Base-by-base conservation (phyloP, 2,888 invertebrate genomes). In the Steinernema scapterisci region DNA sequence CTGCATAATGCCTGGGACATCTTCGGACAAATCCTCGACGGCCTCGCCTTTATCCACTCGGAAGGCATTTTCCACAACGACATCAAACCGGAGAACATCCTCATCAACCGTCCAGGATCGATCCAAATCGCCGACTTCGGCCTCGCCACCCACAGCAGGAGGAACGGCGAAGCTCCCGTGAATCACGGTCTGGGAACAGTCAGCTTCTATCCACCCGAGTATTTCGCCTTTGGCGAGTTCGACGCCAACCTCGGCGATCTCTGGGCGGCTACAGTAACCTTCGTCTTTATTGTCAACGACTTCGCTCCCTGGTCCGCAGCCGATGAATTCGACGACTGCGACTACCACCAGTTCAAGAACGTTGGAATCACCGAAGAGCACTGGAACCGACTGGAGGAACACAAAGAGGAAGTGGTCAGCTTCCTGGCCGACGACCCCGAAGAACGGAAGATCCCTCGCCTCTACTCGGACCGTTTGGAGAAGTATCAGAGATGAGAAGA, bases 41-140 rank as follows among this genome's bases (percentile, higher is more conserved):
- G 63, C 16, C 27, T 63, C 63, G 63, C 63, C 13, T 63, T 63
- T 27, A 21, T 63, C 16, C 63, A 63, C 31, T 27, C 63, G 16
- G 7, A 31, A 31, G 63, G 31, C 27, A 38, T 63, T 31, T 63
- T 27, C 63, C 63, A 63, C 31, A 27, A 27, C 16, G 63, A 63
- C 31, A 63, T 63, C 38, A 63, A 63, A 25, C 63, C 63, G 1
- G 63, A 25, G 19, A 63, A 63, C 38, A 27, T 63, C 31, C 63
- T 63, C 16, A 7, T 27, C 25, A 16, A 31, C 16, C 16, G 27
- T 16, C 27, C 23, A 5, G 31, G 19, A 27, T 16, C 21, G 16
- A 31, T 63, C 31, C 9, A 63, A 27, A 63, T 63, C 63, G 19
- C 27, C 25, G 63, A 63, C 63, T 63, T 63, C 38, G 63, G 63